These are phyloP conservation scores for Elegia similella DNA, from an alignment of 2,888 invertebrate species.

Conservation along the genomic window DNA sequence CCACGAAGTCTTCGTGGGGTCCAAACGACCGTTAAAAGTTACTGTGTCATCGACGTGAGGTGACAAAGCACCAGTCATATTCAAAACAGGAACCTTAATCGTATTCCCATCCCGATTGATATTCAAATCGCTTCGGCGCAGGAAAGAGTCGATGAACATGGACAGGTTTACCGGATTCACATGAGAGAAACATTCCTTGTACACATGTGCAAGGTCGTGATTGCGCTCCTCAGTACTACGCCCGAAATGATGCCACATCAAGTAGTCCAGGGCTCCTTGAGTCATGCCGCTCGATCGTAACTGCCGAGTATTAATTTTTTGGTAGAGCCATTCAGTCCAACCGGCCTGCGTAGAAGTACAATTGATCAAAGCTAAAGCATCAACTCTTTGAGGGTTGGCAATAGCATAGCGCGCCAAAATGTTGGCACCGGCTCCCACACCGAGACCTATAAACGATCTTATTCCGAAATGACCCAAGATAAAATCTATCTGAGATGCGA, in stretches of 20 bases:
- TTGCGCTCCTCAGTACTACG: conserved; percentile 93
- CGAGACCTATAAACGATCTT: conserved; percentile 96
- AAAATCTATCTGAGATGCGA: conserved; percentile 94
- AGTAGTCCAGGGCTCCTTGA: conserved; percentile 95
- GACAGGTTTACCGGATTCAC: conserved; percentile 97
- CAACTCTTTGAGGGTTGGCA: conserved; percentile 91
- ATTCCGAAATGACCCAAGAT: conserved; percentile 95
- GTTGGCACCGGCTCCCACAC: conserved; percentile 98
- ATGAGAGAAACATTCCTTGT: conserved; percentile 95
- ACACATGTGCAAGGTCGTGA: conserved; percentile 96
- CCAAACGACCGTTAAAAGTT: conserved; percentile 96
- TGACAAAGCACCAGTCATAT: conserved; percentile 95
- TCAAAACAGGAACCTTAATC: conserved; percentile 92
- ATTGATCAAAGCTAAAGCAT: conserved; percentile 95
- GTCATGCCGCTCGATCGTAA: conserved; percentile 95
- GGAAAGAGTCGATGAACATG: conserved; percentile 96
- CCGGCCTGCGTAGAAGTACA: conserved; percentile 96
- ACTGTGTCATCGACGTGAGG: conserved; percentile 99
- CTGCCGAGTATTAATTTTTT: conserved; percentile 96
- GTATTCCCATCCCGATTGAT: conserved; percentile 85
- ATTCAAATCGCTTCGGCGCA: conserved; percentile 94
- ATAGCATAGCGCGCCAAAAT: conserved; percentile 95
- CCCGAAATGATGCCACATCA: conserved; percentile 99
- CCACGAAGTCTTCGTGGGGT: conserved; percentile 98
- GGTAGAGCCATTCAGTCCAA: conserved; percentile 99